phyloP scores from a whole-genome alignment of 1,140 invertebrate genomes.

The Aphaenogaster ashmeadi region DNA sequence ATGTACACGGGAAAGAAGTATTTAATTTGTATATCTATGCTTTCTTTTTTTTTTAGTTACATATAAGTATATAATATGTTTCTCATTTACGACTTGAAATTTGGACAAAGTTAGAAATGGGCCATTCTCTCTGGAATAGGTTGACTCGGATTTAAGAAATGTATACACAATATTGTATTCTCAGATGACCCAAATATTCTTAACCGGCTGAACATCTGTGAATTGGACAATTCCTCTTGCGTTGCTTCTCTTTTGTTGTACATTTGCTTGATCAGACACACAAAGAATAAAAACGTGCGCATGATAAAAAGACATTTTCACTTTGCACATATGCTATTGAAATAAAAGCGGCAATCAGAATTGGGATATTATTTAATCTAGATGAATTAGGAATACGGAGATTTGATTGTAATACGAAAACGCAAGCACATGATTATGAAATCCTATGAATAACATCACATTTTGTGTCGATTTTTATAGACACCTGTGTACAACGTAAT shows the following conservation, averaged over 20 bases:
- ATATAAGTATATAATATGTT: slow-evolving; percentile 84
- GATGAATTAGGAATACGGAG: neutral
- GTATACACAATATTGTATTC: neutral
- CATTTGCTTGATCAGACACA: neutral
- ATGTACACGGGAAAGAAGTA: slow-evolving; percentile 86
- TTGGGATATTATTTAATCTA: neutral
- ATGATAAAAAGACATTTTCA: slow-evolving; percentile 3
- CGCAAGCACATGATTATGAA: slow-evolving; percentile 1
- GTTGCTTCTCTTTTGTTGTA: neutral
- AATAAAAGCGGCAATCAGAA: neutral
- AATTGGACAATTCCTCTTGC: neutral
- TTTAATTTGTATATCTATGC: slow-evolving; percentile 84
- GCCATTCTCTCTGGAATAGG: slow-evolving; percentile 61
- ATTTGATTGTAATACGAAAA: neutral
- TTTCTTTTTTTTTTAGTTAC: slow-evolving; percentile 82
- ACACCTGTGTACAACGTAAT: neutral
- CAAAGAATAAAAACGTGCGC: neutral
- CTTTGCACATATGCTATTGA: neutral
- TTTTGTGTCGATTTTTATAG: neutral
- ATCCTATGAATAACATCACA: neutral
- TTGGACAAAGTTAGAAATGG: slow-evolving; percentile 81
- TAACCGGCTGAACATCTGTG: neutral
- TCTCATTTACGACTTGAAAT: slow-evolving; percentile 84
- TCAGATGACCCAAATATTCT: neutral
- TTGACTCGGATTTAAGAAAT: neutral